A percentile compares a stretch with the other conserved stretches of the same genome.
Evolutionary conservation across 2,888 invertebrate genomes (phyloP).

Genomic region (Dasypolia templi): DNA sequence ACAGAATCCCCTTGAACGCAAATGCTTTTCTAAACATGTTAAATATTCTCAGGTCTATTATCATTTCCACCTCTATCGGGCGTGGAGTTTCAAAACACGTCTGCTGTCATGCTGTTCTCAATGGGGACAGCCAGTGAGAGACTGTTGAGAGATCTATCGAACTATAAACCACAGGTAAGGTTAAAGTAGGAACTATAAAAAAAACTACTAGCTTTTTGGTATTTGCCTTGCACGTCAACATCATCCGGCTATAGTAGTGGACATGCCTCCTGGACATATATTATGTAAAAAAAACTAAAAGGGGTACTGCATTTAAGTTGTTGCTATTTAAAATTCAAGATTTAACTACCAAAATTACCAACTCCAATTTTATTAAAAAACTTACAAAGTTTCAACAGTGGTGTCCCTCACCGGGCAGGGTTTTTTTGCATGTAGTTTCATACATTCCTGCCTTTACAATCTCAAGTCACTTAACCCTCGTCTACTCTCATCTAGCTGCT

Average conservation of each 20-base stretch:
- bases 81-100: conserved; percentile 86
- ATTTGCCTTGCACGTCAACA: background rate
- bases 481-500: background rate
- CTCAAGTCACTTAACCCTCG: background rate
- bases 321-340: background rate
- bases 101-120: conserved; percentile 91
- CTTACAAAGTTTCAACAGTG: no score
- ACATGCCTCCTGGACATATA: background rate
- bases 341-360: no score
- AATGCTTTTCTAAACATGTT: background rate
- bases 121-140: conserved; percentile 93
- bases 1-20: background rate
- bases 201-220: background rate
- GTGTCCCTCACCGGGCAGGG: background rate
- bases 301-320: background rate
- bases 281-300: background rate
- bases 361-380: no score
- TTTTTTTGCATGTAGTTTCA: background rate
- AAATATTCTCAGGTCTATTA: conserved; percentile 84
- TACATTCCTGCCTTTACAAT: background rate
- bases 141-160: conserved; percentile 91
- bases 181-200: background rate
- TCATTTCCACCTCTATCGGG: conserved; percentile 92
- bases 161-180: conserved; percentile 91
- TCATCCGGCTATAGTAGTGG: background rate